Evolutionary conservation across 2,113 vertebrate species (phyloP).

Genomic region (Callopanchax toddi): DNA sequence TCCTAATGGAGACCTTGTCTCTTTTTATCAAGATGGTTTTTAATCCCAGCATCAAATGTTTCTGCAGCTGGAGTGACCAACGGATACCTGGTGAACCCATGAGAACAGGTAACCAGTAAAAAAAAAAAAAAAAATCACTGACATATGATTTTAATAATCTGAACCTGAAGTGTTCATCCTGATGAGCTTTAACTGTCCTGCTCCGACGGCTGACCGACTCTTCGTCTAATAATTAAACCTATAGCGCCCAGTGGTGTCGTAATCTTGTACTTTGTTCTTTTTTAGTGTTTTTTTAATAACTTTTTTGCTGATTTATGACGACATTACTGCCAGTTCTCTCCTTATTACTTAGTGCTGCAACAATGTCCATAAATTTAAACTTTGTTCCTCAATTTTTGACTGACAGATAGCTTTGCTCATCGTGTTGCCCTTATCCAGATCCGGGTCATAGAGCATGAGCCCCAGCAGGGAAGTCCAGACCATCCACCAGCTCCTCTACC

Average conservation of each 20-base stretch:
- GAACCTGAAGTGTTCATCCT: slow-evolving; percentile 9
- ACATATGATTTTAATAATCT: too few species aligned
- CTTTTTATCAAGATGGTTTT: neutral
- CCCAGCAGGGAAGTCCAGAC: too few species aligned
- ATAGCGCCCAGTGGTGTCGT: slow-evolving; percentile 1
- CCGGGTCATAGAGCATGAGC: too few species aligned
- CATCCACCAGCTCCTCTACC: too few species aligned
- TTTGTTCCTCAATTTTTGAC: too few species aligned
- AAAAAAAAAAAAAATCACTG: slow-evolving; percentile 25
- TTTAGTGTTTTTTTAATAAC: neutral
- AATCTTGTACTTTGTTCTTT: slow-evolving; percentile 16
- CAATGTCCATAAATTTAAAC: neutral
- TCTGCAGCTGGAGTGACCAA: neutral
- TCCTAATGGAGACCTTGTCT: neutral
- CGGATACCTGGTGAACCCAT: neutral
- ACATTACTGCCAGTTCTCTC: too few species aligned
- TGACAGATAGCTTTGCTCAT: too few species aligned
- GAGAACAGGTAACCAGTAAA: slow-evolving; percentile 15
- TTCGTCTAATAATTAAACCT: slow-evolving; percentile 43
- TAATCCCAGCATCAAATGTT: neutral
- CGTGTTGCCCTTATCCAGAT: too few species aligned
- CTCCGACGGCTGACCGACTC: slow-evolving; percentile 31
- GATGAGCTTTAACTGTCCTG: slow-evolving; percentile 13
- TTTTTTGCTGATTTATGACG: too few species aligned
- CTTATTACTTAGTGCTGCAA: neutral